Evolutionary conservation across 2,113 vertebrate species (phyloP).

Genomic region (Antennarius striatus): DNA sequence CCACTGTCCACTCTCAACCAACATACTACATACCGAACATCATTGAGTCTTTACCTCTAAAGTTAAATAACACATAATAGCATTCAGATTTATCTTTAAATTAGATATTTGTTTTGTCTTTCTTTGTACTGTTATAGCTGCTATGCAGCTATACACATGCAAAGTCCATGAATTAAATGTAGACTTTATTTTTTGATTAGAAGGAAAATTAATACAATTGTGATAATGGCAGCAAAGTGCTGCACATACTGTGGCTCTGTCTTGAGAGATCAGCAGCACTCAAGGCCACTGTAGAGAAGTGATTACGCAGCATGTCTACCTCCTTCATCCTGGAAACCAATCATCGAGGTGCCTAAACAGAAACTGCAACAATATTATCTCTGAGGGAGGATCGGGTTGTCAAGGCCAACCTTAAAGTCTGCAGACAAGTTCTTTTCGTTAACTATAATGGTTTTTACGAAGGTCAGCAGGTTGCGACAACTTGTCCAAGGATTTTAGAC

Average conservation of each 20-base stretch:
- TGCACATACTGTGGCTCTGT: slow-evolving; percentile 28
- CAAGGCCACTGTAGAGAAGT: slow-evolving; percentile 53
- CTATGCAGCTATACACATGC: no score
- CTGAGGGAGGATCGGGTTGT: slow-evolving; percentile 73
- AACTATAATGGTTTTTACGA: slow-evolving; percentile 58
- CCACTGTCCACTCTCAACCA: not conserved
- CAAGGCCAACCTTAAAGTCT: slow-evolving; percentile 75
- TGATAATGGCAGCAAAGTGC: not conserved
- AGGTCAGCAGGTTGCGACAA: slow-evolving; percentile 71
- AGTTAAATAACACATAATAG: no score
- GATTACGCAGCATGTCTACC: slow-evolving; percentile 70
- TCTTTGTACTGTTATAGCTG: no score
- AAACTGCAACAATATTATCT: slow-evolving; percentile 61
- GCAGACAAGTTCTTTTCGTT: slow-evolving; percentile 65
- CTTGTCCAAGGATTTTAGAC: slow-evolving; percentile 38
- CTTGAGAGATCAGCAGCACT: slow-evolving; percentile 69
- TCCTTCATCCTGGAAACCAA: slow-evolving; percentile 58
- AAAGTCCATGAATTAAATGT: no score
- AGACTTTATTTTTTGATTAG: no score
- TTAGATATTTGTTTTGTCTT: no score
- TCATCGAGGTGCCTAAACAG: slow-evolving; percentile 55
- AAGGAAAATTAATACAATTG: slow-evolving; percentile 1
- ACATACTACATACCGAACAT: no score
- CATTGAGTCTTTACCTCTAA: no score
- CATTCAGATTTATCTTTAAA: no score